Conservation (phyloP, 2,113 vertebrate species). For the Romanogobio albipinnatus region DNA sequence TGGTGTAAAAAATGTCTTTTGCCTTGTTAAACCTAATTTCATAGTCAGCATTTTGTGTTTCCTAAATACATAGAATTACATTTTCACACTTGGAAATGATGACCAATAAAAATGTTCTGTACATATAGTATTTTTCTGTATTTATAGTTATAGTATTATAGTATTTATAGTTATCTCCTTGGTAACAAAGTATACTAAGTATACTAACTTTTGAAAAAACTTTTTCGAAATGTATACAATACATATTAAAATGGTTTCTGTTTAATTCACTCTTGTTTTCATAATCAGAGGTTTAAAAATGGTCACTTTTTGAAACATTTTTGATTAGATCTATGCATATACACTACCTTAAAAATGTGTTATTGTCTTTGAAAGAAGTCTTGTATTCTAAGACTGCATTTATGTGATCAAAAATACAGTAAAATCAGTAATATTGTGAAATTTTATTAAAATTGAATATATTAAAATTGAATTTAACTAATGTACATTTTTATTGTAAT, state of each 20-base stretch:
- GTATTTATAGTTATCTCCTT: neutral
- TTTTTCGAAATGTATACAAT: neutral
- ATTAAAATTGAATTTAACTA: too few species aligned
- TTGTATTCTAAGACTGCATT: too few species aligned
- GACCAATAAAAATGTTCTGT: neutral
- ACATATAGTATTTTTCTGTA: neutral
- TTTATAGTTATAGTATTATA: neutral
- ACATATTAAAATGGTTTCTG: neutral
- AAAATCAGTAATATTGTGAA: too few species aligned
- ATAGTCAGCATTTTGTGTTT: neutral
- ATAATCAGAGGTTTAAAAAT: too few species aligned
- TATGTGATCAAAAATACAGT: too few species aligned
- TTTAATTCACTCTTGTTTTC: neutral
- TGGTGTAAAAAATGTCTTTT: neutral
- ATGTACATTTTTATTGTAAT: too few species aligned
- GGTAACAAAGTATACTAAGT: neutral
- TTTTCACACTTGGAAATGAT: neutral
- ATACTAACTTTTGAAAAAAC: too few species aligned
- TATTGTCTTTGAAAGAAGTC: too few species aligned
- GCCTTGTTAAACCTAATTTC: neutral
- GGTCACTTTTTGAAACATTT: too few species aligned
- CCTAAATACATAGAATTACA: neutral
- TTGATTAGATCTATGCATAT: neutral
- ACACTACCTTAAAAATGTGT: too few species aligned
- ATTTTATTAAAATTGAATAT: too few species aligned